These are phyloP conservation scores for Scleropages formosus DNA, from an alignment of 2,797 vertebrate species.

Conservation along the genomic window DNA sequence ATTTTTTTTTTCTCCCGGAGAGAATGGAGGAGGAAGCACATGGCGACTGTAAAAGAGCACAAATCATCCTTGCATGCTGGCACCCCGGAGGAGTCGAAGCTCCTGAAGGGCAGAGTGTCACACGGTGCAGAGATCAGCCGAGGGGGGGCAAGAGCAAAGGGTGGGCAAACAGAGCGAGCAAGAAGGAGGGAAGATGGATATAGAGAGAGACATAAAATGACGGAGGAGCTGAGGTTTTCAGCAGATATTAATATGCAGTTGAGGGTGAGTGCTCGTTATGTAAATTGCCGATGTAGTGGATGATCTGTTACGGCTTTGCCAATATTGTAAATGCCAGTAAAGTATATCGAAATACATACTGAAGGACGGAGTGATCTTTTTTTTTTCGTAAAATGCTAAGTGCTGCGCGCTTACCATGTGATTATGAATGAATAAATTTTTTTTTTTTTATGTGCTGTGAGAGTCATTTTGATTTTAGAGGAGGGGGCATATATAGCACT, in stretches of 20 bases:
- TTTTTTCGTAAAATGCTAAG: not conserved
- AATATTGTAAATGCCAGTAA: not conserved
- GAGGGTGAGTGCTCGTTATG: not conserved
- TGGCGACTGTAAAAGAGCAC: constrained; percentile 38
- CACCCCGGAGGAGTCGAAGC: constrained; percentile 16
- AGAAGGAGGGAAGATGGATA: not conserved
- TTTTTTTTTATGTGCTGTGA: too few relatives aligned
- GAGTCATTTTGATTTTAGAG: too few relatives aligned
- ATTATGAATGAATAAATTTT: not conserved
- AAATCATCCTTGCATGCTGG: constrained; percentile 28
- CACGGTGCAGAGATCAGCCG: constrained; percentile 4
- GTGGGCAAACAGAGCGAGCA: not conserved
- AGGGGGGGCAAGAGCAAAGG: not conserved
- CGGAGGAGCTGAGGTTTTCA: not conserved
- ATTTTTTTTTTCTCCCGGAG: constrained; percentile 29
- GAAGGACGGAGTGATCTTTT: not conserved
- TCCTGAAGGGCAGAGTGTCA: constrained; percentile 12
- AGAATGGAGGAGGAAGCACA: constrained; percentile 51
- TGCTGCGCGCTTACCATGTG: not conserved
- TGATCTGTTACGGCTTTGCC: constrained; percentile 9
- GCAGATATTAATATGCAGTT: constrained; percentile 21
- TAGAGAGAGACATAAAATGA: not conserved
- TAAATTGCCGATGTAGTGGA: constrained; percentile 8
- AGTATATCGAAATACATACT: not conserved
- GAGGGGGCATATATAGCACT: too few relatives aligned